Evolutionary conservation across 2,797 vertebrate species (phyloP), one percentile per base, ranked within the genome.

Genomic region (Intellagama lesueurii): DNA sequence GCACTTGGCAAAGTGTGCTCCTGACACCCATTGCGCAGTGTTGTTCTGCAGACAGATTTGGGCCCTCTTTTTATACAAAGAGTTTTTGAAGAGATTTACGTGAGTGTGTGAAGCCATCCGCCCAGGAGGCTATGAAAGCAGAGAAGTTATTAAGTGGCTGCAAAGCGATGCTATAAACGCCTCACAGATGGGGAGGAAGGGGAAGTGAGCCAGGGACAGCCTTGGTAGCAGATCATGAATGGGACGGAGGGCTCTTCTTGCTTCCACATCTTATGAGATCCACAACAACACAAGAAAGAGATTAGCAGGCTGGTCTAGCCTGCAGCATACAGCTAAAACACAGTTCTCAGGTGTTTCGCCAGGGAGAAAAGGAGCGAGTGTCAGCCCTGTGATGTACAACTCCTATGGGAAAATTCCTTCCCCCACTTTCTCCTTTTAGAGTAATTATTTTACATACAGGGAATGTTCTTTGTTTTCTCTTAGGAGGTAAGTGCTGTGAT

Each of bases 371-470:
- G 68, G 84, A 60, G 35, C 35, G 17, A 64, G 24, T 82, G 90
- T 81, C 78, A 89, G 83, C 26, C 4, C 72, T 85, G 0, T 1
- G 0, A 47, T 83, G 87, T 83, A 88, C 0, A 12, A 64, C n/a
- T 88, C 78, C 78, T 9, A 47, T 81, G 89, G 89, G 32, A 91
- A 44, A 80, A 0, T 2, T 66, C 84, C 47, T 82, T 24, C 60
- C 76, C 81, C 24, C 0, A 3, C 12, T 0, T 7, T 80, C 92
- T 90, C 86, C 49, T 87, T 89, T 89, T 89, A 87, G 83, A 86
- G 80, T 89, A 86, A 88, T 91, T 89, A 88, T 89, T 89, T 91
- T 86, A 86, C 87, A 89, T 87, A 88, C 84, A 91, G 85, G 64
- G 83, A 83, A 86, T 22, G 84, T 79, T 35, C 30, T 90, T n/a